Percentiles rank a stretch among this genome's conserved stretches.
Conservation (phyloP, 2,113 vertebrate genomes). For the Apteryx owenii region DNA sequence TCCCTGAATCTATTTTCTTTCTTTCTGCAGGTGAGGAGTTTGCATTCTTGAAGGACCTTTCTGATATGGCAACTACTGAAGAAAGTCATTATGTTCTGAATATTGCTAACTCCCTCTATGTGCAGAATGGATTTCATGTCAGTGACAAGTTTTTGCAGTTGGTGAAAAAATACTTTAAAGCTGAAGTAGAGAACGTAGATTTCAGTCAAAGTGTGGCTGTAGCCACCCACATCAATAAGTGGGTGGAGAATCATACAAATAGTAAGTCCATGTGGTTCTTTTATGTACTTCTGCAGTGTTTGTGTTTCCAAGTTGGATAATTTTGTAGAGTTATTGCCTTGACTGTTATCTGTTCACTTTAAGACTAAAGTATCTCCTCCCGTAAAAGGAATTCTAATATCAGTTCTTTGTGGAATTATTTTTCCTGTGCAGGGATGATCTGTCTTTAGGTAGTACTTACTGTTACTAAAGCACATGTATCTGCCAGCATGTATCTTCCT, state of each 20-base stretch:
- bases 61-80: conserved; percentile 78
- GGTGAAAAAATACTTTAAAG: conserved; percentile 91
- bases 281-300: not conserved
- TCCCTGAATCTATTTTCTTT: not conserved
- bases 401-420: not conserved
- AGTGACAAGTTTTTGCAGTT: conserved; percentile 91
- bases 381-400: not conserved
- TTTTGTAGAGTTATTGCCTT: not conserved
- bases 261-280: conserved; percentile 82
- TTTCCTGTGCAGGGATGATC: not conserved
- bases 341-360: not conserved
- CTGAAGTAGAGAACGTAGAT: conserved; percentile 89
- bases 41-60: conserved; percentile 88
- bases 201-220: conserved; percentile 88
- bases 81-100: conserved; percentile 87
- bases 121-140: conserved; percentile 90
- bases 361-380: not conserved
- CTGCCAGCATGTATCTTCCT: not conserved
- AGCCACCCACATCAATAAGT: conserved; percentile 91
- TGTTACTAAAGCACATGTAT: not conserved
- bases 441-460: not conserved
- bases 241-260: conserved; percentile 96
- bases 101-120: conserved; percentile 91
- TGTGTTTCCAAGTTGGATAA: not conserved
- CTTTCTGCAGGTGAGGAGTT: conserved; percentile 87